A percentile compares a stretch with the other conserved stretches of the same genome.
These are phyloP conservation scores for Actinernus sp. DNA, from an alignment of 92 coral and sea anemone genomes.

Conservation along the genomic window DNA sequence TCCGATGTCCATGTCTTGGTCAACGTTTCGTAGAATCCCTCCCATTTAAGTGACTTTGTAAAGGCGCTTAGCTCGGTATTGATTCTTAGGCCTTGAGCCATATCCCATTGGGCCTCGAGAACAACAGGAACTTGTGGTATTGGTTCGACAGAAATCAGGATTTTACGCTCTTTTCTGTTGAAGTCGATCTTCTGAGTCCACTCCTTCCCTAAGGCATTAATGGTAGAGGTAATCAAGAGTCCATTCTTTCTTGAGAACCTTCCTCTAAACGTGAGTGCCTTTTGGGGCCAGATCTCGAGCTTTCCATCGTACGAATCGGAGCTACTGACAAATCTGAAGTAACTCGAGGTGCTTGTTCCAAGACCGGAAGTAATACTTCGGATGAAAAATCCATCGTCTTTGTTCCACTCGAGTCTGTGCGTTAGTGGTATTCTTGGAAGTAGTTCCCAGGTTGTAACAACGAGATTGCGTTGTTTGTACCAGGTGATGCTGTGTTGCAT, in stretches of 20 bases:
- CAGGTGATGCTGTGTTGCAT: slow-evolving; percentile 71
- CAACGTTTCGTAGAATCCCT: slow-evolving; percentile 53
- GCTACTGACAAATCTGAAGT: slow-evolving; percentile 45
- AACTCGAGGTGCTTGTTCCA: slow-evolving; percentile 60
- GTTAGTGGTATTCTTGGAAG: slow-evolving; percentile 61
- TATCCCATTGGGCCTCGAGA: slow-evolving; percentile 76
- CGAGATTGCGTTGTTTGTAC: slow-evolving; percentile 64
- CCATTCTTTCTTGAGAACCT: slow-evolving; percentile 65
- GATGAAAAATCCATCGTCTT: slow-evolving; percentile 51
- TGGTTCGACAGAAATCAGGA: slow-evolving; percentile 71
- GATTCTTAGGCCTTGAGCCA: slow-evolving; percentile 68
- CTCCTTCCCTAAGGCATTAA: slow-evolving; percentile 71
- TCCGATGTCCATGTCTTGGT: slow-evolving; percentile 77
- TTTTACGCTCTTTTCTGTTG: slow-evolving; percentile 42
- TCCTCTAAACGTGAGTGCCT: slow-evolving; percentile 71
- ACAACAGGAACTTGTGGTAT: slow-evolving; percentile 75
- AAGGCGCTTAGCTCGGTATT: slow-evolving; percentile 73
- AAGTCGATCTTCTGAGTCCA: slow-evolving; percentile 86
- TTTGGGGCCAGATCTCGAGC: slow-evolving; percentile 65
- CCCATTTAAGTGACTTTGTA: slow-evolving; percentile 62
- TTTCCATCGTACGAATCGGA: slow-evolving; percentile 65
- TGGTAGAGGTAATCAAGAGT: slow-evolving; percentile 57
- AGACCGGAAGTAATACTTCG: slow-evolving; percentile 55
- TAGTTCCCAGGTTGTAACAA: slow-evolving; percentile 43
- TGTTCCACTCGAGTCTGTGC: slow-evolving; percentile 69